Conservation (phyloP, 64 coral and sea anemone species). For the Montipora efflorescens region DNA sequence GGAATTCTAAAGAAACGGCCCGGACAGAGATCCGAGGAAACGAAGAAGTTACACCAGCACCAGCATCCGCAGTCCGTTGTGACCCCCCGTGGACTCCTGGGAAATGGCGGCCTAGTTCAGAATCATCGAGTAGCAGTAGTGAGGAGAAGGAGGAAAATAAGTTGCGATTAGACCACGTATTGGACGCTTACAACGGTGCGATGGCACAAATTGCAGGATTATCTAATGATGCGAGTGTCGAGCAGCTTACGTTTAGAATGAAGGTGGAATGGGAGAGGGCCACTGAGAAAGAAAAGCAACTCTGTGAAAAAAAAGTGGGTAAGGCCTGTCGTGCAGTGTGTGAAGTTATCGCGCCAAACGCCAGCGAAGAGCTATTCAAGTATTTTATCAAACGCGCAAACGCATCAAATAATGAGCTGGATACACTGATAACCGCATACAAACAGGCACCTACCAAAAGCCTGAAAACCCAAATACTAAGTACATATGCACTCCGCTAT, state of each 20-base stretch:
- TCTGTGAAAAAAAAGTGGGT: conserved; percentile 36
- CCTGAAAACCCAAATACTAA: conserved; percentile 20
- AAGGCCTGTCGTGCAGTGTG: conserved; percentile 12
- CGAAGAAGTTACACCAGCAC: no score
- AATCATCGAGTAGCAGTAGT: no score
- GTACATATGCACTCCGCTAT: no score
- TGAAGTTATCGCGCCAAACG: conserved; percentile 29
- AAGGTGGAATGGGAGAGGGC: background rate
- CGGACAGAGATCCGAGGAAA: no score
- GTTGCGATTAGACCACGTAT: background rate
- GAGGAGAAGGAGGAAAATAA: no score
- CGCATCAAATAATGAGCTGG: background rate
- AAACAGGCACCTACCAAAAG: conserved; percentile 30
- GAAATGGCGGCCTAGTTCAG: no score
- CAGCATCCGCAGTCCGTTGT: no score
- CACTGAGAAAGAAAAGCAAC: background rate
- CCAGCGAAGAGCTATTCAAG: conserved; percentile 32
- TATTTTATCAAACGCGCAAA: background rate
- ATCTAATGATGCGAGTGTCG: background rate
- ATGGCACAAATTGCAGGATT: conserved; percentile 6
- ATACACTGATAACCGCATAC: conserved; percentile 11
- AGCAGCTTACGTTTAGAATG: conserved; percentile 8
- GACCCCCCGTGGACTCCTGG: no score
- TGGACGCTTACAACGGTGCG: conserved; percentile 5
- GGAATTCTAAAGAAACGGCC: no score